Conservation (phyloP, 2,797 vertebrate genomes). For the Anabacerthia variegaticeps region DNA sequence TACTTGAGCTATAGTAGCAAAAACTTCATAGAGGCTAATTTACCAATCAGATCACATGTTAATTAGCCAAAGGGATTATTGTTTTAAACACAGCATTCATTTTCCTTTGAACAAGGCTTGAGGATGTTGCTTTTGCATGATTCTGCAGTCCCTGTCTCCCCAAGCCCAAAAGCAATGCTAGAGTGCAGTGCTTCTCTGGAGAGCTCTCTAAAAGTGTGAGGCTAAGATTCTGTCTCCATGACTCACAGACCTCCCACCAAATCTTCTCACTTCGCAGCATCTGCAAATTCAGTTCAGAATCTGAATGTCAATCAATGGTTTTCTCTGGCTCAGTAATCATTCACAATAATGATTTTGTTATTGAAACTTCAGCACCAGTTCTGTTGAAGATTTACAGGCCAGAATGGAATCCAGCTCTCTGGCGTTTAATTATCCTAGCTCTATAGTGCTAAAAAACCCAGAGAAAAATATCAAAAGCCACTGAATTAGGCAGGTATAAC, state of each 20-base stretch:
- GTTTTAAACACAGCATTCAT: not conserved
- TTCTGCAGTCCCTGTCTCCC: not conserved
- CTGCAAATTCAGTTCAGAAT: conserved; percentile 62
- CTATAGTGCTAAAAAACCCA: not conserved
- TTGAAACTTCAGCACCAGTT: conserved; percentile 57
- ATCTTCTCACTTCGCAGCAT: conserved; percentile 48
- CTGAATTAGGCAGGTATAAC: not conserved
- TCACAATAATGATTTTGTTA: conserved; percentile 65
- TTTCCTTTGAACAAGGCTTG: not conserved
- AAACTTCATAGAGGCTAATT: conserved; percentile 3
- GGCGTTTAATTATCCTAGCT: conserved; percentile 49
- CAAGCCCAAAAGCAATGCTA: not conserved
- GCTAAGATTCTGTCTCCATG: not conserved
- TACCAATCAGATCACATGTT: not conserved
- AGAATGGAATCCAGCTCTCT: conserved; percentile 54
- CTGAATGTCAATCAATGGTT: conserved; percentile 61
- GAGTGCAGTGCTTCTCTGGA: not conserved
- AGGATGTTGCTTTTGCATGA: not conserved
- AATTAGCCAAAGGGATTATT: conserved; percentile 26
- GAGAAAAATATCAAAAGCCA: not conserved
- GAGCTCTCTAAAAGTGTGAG: conserved; percentile 19
- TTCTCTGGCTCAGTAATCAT: conserved; percentile 68
- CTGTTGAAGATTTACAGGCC: conserved; percentile 57
- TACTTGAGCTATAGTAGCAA: not conserved
- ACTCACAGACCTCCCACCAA: conserved; percentile 51